These are phyloP conservation scores for Podarcis siculus DNA, from an alignment of 2,797 vertebrate genomes.

Conservation along the genomic window DNA sequence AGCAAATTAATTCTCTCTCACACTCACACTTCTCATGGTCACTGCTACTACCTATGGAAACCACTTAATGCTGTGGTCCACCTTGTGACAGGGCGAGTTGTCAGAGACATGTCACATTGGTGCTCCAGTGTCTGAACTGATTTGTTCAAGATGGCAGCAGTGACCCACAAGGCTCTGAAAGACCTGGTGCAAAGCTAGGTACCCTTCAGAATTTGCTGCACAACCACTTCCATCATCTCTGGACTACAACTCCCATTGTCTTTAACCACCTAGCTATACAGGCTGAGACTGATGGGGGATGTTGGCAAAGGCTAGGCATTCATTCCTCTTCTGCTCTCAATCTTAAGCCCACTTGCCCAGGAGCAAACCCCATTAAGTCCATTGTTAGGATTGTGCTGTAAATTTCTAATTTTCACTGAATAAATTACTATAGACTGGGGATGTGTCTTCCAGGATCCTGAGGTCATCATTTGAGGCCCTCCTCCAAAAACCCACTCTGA, in stretches of 20 bases:
- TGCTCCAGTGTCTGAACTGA: not conserved
- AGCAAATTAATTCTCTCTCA: not conserved
- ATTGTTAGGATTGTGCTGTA: too few relatives aligned
- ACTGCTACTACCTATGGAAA: not conserved
- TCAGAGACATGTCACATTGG: not conserved
- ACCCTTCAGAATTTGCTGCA: not conserved
- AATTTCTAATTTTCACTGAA: not conserved
- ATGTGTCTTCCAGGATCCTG: too few relatives aligned
- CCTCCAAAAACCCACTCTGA: too few relatives aligned
- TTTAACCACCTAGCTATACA: not conserved
- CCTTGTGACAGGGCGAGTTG: not conserved
- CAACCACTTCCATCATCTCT: too few relatives aligned
- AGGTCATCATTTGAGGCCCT: too few relatives aligned
- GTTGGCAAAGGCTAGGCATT: not conserved
- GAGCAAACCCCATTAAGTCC: too few relatives aligned
- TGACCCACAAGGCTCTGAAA: not conserved
- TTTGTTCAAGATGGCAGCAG: not conserved
- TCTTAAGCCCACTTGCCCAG: too few relatives aligned
- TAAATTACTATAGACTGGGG: not conserved
- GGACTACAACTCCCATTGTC: not conserved
- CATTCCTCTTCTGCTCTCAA: not conserved
- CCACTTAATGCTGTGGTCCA: not conserved
- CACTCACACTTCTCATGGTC: too few relatives aligned
- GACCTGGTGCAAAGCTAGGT: not conserved
- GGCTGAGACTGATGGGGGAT: not conserved